A percentile compares a stretch with the other conserved stretches of the same genome.
Evolutionary conservation across 2,797 vertebrate species (phyloP).

Genomic region (Caiman crocodilus): DNA sequence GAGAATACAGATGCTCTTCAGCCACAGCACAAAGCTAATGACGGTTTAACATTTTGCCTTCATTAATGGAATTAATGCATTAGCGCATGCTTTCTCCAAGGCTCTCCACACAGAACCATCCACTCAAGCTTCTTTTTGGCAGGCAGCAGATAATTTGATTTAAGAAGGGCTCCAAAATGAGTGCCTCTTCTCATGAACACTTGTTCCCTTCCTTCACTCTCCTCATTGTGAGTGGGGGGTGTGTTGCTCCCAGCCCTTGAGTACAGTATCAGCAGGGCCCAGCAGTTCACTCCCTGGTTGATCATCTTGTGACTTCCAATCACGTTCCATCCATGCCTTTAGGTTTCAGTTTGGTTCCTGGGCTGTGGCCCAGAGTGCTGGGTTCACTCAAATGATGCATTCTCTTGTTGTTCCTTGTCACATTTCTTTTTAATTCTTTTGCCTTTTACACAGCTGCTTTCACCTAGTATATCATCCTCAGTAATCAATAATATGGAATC

Average conservation of each 20-base stretch:
- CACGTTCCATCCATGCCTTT: neutral
- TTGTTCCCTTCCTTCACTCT: neutral
- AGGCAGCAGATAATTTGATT: neutral
- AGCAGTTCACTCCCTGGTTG: neutral
- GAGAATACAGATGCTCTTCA: neutral
- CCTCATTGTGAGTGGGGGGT: neutral
- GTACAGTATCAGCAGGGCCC: accelerated
- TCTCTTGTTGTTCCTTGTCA: slow-evolving; percentile 59
- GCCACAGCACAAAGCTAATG: neutral
- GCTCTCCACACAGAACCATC: neutral
- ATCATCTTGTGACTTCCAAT: neutral
- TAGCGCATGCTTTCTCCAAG: neutral
- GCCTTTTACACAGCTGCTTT: slow-evolving; percentile 59
- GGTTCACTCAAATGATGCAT: neutral
- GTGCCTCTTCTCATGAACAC: neutral
- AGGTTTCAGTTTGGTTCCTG: neutral
- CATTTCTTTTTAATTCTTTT: slow-evolving; percentile 60
- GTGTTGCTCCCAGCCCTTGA: neutral
- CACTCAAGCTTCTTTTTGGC: neutral
- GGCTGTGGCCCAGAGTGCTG: neutral
- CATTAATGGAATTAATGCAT: neutral
- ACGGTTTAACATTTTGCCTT: neutral
- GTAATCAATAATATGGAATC: slow-evolving; percentile 72
- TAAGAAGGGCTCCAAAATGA: neutral
- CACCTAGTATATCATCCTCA: slow-evolving; percentile 73